These are phyloP conservation scores for Megastigmus dorsalis DNA, from an alignment of 2,888 invertebrate genomes.

Conservation along the genomic window DNA sequence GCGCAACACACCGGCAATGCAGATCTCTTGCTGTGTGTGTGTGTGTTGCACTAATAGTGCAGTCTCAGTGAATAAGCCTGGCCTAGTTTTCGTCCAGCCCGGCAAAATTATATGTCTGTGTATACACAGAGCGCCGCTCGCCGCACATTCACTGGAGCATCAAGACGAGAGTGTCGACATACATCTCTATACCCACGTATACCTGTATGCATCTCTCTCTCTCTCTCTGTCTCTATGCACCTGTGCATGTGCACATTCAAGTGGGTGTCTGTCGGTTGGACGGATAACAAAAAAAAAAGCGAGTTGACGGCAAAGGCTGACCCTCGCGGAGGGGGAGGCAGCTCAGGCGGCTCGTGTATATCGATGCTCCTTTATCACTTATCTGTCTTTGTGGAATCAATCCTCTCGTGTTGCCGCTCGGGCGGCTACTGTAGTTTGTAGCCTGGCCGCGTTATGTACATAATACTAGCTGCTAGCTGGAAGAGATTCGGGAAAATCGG, in stretches of 20 bases:
- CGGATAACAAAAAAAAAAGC: background rate
- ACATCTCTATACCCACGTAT: too few species aligned
- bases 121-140: background rate
- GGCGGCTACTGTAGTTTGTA: too few species aligned
- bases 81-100: constrained; percentile 38
- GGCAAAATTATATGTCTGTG: constrained; percentile 31
- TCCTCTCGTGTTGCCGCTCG: too few species aligned
- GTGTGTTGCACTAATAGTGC: constrained; percentile 26
- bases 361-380: constrained; percentile 15
- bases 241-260: background rate
- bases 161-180: constrained; percentile 8
- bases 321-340: too few species aligned
- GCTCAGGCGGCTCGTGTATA: too few species aligned
- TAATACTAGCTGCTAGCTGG: too few species aligned
- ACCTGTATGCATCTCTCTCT: too few species aligned
- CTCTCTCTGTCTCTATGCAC: too few species aligned
- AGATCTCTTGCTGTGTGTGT: too few species aligned
- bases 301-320: background rate
- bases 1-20: too few species aligned
- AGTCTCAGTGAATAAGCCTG: constrained; percentile 46
- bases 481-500: constrained; percentile 7
- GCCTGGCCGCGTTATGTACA: too few species aligned
- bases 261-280: background rate
- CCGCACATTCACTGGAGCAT: constrained; percentile 16
- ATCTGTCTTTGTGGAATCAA: constrained; percentile 22